Evolutionary conservation across 2,113 vertebrate species (phyloP).

Genomic region (Pteropus alecto): DNA sequence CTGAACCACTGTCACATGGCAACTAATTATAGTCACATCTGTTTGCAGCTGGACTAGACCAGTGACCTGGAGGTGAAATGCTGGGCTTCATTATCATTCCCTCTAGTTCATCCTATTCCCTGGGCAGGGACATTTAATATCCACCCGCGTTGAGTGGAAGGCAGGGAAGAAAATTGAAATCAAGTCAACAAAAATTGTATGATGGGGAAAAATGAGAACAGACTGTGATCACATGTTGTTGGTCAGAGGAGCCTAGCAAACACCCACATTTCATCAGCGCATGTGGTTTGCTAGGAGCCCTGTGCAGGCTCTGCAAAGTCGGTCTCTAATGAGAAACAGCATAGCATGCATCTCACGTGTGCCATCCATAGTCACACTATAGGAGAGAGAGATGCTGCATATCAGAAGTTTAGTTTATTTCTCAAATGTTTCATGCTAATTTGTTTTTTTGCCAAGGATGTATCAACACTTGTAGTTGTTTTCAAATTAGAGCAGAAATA

Average conservation of each 20-base stretch:
- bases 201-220: background rate
- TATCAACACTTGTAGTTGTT: slow-evolving; percentile 47
- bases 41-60: slow-evolving; percentile 30
- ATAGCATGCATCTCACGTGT: background rate
- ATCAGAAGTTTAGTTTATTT: background rate
- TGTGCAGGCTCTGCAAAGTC: background rate
- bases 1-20: slow-evolving; percentile 35
- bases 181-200: background rate
- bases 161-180: background rate
- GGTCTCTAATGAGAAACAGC: background rate
- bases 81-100: background rate
- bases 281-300: background rate
- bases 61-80: slow-evolving; percentile 34
- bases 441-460: slow-evolving; percentile 48
- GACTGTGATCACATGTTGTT: background rate
- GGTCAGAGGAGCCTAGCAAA: background rate
- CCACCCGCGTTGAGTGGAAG: background rate
- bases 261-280: background rate
- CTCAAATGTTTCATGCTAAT: background rate
- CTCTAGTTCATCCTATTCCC: slow-evolving; percentile 33
- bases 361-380: background rate
- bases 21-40: slow-evolving; percentile 59
- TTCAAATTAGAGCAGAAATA: background rate
- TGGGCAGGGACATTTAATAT: background rate
- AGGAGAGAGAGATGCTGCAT: background rate